These are phyloP conservation scores for Scaptomyza graminum DNA, from an alignment of 1,140 invertebrate genomes.

Conservation along the genomic window DNA sequence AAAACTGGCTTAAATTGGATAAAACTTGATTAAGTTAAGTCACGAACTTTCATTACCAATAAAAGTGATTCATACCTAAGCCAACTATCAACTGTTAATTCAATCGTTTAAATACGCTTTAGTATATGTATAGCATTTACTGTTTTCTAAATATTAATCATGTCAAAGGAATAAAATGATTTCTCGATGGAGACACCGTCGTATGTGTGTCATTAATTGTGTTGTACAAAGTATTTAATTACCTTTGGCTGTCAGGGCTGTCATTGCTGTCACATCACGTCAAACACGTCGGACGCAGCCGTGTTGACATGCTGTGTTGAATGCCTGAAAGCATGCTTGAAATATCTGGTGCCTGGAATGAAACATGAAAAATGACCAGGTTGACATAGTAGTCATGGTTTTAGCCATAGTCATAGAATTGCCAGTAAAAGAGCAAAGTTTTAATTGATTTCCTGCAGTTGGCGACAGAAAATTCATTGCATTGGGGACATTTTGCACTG, in stretches of 20 bases:
- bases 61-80: background rate
- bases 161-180: background rate
- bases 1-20: too few relatives aligned
- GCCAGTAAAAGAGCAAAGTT: conserved; percentile 56
- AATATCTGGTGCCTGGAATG: conserved; percentile 4
- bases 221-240: conserved; percentile 68
- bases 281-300: conserved; percentile 17
- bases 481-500: conserved; percentile 6
- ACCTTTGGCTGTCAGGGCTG: conserved; percentile 54
- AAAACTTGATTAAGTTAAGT: too few relatives aligned
- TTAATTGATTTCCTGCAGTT: conserved; percentile 75
- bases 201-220: conserved; percentile 56
- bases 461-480: conserved; percentile 8
- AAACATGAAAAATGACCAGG: conserved; percentile 25
- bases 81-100: background rate
- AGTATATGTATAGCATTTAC: conserved; percentile 8
- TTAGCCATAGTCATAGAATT: conserved; percentile 18
- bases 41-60: too few relatives aligned
- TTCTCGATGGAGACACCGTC: background rate
- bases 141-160: conserved; percentile 18
- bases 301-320: conserved; percentile 44
- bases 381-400: background rate
- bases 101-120: background rate
- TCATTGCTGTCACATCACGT: conserved; percentile 19
- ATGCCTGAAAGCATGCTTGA: conserved; percentile 25